Evolutionary conservation across 1,140 invertebrate species (phyloP), one percentile per base, ranked within the genome.

Genomic region (Sinonovacula constricta): DNA sequence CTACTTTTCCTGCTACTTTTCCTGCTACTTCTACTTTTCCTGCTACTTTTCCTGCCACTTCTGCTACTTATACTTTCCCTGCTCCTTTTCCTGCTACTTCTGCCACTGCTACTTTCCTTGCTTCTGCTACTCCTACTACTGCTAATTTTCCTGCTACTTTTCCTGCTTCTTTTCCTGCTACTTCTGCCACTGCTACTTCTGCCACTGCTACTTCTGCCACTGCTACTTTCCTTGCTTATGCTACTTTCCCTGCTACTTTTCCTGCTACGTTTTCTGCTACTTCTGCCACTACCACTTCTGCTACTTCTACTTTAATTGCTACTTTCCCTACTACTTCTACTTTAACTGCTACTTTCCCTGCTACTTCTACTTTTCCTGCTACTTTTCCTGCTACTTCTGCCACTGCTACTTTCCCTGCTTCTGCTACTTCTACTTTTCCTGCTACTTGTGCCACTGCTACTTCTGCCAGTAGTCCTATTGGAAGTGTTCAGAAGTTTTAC

Each of bases 391-490:
- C 45, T 49, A 49, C 45, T 49, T 14, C 45, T 49, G n/a, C 45
- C n/a, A 49, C 45, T 49, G n/a, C 12, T 49, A 49, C 45, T 49
- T 14, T n/a, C n/a, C 12, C 45, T 49, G n/a, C 45, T 49, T 14
- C 45, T 49, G n/a, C 45, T 49, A 49, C 45, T 49, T 14, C 45
- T 49, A 49, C 45, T 49, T 14, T n/a, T 49, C 12, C 45, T 49
- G n/a, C 45, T 49, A 49, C 45, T 49, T 14, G 45, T 49, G n/a
- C 45, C n/a, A 49, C 45, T 49, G n/a, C 45, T 49, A 49, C 45
- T 49, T 14, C 45, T 49, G n/a, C 45, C n/a, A 49, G 12, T 49
- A 49, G 12, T 49, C 12, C 45, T 49, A 49, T n/a, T 49, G n/a
- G 12, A 14, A 49, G 12, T 49, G n/a, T n/a, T 49, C n/a, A n/a